These are phyloP conservation scores for Pharmacophagus antenor DNA, from an alignment of 2,888 invertebrate species.

Conservation along the genomic window DNA sequence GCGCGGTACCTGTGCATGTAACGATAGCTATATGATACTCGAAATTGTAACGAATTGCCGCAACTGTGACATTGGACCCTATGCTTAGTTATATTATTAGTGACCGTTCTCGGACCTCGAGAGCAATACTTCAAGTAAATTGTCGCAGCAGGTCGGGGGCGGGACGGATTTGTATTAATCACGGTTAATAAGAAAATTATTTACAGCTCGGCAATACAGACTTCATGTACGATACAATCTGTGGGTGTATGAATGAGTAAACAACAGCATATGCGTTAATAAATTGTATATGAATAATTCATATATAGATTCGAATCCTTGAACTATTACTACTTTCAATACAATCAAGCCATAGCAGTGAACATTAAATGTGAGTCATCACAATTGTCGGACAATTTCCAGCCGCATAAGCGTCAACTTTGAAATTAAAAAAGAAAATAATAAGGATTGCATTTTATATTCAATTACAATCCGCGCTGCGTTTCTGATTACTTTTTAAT, in stretches of 20 bases:
- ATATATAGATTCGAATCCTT: slow-evolving; percentile 12
- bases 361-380: not conserved
- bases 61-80: slow-evolving; percentile 52
- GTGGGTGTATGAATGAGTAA: slow-evolving; percentile 5
- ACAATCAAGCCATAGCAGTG: not conserved
- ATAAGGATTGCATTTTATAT: not conserved
- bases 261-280: too few species aligned
- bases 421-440: not conserved
- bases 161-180: slow-evolving; percentile 25
- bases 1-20: not conserved
- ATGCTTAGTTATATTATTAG: slow-evolving; percentile 52
- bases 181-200: slow-evolving; percentile 26
- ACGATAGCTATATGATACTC: slow-evolving; percentile 38
- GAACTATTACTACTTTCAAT: slow-evolving; percentile 7
- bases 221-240: not conserved
- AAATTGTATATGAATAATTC: too few species aligned
- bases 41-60: slow-evolving; percentile 56
- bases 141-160: slow-evolving; percentile 32
- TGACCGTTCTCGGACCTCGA: slow-evolving; percentile 39
- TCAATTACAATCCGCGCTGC: slow-evolving; percentile 8
- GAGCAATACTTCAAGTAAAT: slow-evolving; percentile 32
- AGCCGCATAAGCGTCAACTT: not conserved
- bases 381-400: not conserved
- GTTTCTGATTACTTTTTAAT: slow-evolving; percentile 23
- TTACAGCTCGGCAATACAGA: slow-evolving; percentile 13